Evolutionary conservation across 2,888 invertebrate species (phyloP).

Genomic region (Idaea straminata): DNA sequence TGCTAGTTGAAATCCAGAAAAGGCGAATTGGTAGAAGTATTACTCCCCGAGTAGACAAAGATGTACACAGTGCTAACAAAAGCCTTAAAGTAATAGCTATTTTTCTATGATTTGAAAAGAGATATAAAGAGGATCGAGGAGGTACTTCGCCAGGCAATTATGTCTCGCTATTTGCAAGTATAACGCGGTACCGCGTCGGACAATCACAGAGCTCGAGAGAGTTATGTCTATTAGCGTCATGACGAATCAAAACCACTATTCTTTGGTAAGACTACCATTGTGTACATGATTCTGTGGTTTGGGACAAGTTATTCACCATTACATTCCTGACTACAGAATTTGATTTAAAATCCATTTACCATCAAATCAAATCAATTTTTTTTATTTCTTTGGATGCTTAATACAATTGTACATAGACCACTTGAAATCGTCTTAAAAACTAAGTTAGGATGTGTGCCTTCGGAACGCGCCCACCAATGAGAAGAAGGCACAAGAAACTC

Average conservation of each 20-base stretch:
- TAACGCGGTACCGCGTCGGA: slow-evolving; percentile 34
- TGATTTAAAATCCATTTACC: not conserved
- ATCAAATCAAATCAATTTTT: no score
- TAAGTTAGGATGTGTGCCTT: no score
- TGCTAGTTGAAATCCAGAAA: no score
- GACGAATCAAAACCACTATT: slow-evolving; percentile 59
- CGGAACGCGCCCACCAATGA: no score
- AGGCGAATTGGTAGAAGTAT: no score
- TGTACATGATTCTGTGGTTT: slow-evolving; percentile 35
- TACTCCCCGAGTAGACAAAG: no score
- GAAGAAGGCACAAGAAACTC: no score
- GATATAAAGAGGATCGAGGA: slow-evolving; percentile 14
- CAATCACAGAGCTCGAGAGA: slow-evolving; percentile 45
- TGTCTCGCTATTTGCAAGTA: slow-evolving; percentile 45
- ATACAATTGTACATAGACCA: no score
- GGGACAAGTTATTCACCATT: slow-evolving; percentile 30
- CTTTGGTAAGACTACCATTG: slow-evolving; percentile 36
- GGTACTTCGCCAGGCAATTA: slow-evolving; percentile 24
- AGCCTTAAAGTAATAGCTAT: not conserved
- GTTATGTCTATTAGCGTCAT: slow-evolving; percentile 52
- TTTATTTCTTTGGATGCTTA: no score
- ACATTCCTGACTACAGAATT: not conserved
- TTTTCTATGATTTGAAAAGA: not conserved
- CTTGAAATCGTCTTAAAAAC: no score
- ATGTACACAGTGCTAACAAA: no score